Base-by-base conservation (phyloP, 2,113 vertebrate genomes). In the Gadus chalcogrammus region DNA sequence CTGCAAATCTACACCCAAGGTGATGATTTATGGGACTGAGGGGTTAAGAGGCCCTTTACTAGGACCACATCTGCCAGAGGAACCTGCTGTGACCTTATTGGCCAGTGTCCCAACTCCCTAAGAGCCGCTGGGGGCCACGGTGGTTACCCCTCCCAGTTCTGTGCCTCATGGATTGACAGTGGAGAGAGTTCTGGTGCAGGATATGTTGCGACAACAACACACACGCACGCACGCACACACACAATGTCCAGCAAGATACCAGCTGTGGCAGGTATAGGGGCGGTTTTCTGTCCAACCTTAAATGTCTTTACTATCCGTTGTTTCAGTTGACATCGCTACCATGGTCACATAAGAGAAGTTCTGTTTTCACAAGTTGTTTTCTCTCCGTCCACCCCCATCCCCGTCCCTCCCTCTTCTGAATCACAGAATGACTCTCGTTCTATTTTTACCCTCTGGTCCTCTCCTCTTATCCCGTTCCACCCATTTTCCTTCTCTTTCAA, bases 401-500 rank as follows among this genome's bases (percentile, higher is more conserved):
- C 73, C 77, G 73, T 72, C 68, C 64, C 81, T 71, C 67, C 71
- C 80, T 89, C 88, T 80, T 76, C 79, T 87, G 81, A 35, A 35
- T 35, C 81, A 87, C 84, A 88, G 88, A 91, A 90, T 91, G 87
- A 90, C 88, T 91, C 84, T 81, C 65, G 42, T 71, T 89, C 90
- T 93, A 92, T 93, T 92, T 92, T 92, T 92, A 92, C 79, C 79
- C 77, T 74, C 79, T 81, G 69, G 78, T 84, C 73, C 85, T 90
- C 81, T 88, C 75, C 78, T 74, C 85, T 84, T 81, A 79, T 85
- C 75, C 83, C 67, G 85, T 89, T 88, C 87, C 88, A 89, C 87
- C 85, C 86, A 82, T 88, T 91, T 87, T 80, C 35, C 74, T 75
- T 78, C 68, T 79, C 68, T 86, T 80, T 81, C 76, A 74, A 55